Evolutionary conservation across 2,888 invertebrate species (phyloP).

Genomic region (Oxytorus armatus): DNA sequence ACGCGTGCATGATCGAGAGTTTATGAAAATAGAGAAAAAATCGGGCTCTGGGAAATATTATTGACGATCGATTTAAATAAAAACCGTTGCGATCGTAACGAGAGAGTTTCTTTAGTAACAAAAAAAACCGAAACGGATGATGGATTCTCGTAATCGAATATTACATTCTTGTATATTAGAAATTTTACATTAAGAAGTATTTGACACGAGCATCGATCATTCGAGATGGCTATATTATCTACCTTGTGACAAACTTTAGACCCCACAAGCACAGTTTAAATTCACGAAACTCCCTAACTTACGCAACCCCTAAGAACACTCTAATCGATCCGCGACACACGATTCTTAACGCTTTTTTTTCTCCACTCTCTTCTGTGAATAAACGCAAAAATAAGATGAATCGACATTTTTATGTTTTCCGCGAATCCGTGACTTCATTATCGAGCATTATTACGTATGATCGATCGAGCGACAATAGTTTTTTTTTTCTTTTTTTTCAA

Average conservation of each 20-base stretch:
- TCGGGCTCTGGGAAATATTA: not conserved
- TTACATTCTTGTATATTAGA: not conserved
- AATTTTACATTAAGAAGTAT: conserved; percentile 12
- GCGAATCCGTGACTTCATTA: conserved; percentile 22
- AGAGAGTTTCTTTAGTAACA: not conserved
- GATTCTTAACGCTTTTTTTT: conserved; percentile 26
- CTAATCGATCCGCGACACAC: conserved; percentile 29
- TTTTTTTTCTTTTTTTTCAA: not conserved
- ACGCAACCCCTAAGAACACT: not conserved
- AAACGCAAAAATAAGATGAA: conserved; percentile 15
- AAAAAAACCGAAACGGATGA: not conserved
- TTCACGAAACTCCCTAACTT: not conserved
- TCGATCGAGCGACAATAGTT: conserved; percentile 21
- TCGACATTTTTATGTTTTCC: conserved; percentile 2
- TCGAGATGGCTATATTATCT: not conserved
- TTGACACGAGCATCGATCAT: conserved; percentile 31
- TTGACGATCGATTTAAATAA: conserved; percentile 8
- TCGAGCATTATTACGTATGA: conserved; percentile 12
- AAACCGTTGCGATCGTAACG: conserved; percentile 8
- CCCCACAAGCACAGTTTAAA: conserved; percentile 2
- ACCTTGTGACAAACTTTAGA: not conserved
- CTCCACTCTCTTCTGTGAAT: not conserved
- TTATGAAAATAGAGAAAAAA: conserved; percentile 1
- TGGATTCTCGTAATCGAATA: not conserved
- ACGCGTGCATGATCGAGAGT: not conserved